Evolutionary conservation across 2,888 invertebrate species (phyloP), one percentile per base, ranked within the genome.

Genomic region (Entomobrya multifasciata): DNA sequence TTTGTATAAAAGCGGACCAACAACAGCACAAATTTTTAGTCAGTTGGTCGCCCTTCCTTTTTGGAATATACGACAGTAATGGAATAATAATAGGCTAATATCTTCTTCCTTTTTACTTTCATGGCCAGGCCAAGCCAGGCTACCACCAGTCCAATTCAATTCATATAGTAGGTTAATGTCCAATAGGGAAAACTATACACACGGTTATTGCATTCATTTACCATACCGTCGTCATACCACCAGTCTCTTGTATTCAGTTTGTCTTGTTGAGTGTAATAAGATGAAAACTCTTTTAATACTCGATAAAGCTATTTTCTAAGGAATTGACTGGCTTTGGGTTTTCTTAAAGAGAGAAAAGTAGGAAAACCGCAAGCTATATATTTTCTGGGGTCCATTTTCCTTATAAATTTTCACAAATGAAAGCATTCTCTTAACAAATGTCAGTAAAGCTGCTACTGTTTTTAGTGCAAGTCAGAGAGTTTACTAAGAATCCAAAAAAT

Each of bases 221-320:
- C 47, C 27, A 57, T 20, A 36, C 55, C 30, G n/a, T n/a, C n/a
- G n/a, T n/a, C n/a, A 36, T 47, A n/a, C 60, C 27, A 57, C 22
- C 30, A 72, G 8, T n/a, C 25, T 36, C 30, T 57, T 44, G 55
- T 77, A 22, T 77, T 22, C 36, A 57, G 44, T 74, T 72, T 57
- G 57, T 20, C 27, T 41, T 60, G 44, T n/a, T 44, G 25, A 47
- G 60, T n/a, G 57, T 86, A 88, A 88, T 89, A 88, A 89, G 87
- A 88, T 89, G 88, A 87, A 85, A 65, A 84, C 82, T 86, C 74
- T 88, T 81, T 74, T 60, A 82, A 80, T 80, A 65, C 83, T 70
- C 86, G 84, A 86, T 87, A 77, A 89, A 88, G 83, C 84, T 83
- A 62, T 72, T n/a, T n/a, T 79, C 83, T 65, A 88, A 78, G 57